These are phyloP conservation scores for Sebastes cheni DNA, from an alignment of 2,797 vertebrate species.

Conservation along the genomic window DNA sequence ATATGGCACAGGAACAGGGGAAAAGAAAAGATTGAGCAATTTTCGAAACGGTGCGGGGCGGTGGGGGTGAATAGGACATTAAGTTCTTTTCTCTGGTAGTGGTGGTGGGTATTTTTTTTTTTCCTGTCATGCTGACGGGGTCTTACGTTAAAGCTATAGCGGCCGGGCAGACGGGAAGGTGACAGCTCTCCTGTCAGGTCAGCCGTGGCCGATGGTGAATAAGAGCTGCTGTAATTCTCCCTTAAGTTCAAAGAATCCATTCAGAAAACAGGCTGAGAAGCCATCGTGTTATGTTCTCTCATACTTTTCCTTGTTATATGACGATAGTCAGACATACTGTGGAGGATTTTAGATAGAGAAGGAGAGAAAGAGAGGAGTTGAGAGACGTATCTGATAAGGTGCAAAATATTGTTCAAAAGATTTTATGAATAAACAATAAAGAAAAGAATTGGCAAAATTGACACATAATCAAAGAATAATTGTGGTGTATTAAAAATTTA, in stretches of 20 bases:
- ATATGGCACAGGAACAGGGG: conserved; percentile 87
- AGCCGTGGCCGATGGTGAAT: conserved; percentile 84
- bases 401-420: conserved; percentile 87
- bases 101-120: conserved; percentile 86
- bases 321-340: not conserved
- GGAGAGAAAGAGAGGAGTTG: not conserved
- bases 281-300: conserved; percentile 74
- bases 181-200: conserved; percentile 93
- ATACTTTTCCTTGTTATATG: conserved; percentile 48
- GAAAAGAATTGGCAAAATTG: conserved; percentile 14
- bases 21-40: conserved; percentile 94
- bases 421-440: conserved; percentile 12
- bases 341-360: not conserved
- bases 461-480: not conserved
- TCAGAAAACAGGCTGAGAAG: conserved; percentile 83
- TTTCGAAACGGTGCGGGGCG: conserved; percentile 86
- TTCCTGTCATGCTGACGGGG: conserved; percentile 90
- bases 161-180: conserved; percentile 85
- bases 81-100: conserved; percentile 94
- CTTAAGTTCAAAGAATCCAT: conserved; percentile 87
- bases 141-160: conserved; percentile 88
- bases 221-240: conserved; percentile 89
- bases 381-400: conserved; percentile 81
- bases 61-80: conserved; percentile 96
- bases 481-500: not conserved